phyloP scores from a whole-genome alignment of 2,888 invertebrate species.

The Ophion slaviceki region DNA sequence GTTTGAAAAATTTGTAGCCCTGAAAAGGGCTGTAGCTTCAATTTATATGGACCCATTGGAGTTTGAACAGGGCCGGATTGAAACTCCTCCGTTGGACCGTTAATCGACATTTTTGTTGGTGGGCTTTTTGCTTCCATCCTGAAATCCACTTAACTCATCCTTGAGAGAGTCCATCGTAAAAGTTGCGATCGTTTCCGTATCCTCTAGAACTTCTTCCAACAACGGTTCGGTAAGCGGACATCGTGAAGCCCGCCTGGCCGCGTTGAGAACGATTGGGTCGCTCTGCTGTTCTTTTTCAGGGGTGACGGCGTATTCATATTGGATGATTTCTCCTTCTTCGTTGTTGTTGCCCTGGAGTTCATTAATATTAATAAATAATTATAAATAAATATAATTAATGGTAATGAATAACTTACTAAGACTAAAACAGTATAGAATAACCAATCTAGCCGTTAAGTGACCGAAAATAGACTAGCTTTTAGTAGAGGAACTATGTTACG shows the following conservation, averaged over 20 bases:
- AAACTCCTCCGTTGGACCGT: no score
- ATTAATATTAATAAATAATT: neutral
- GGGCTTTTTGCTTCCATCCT: neutral
- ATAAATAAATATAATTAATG: neutral
- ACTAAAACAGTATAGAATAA: no score
- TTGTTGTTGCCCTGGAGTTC: neutral
- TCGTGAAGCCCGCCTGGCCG: neutral
- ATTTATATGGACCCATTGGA: no score
- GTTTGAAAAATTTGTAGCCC: constrained; percentile 1
- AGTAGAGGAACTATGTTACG: no score
- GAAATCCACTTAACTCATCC: constrained; percentile 1
- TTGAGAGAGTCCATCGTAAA: neutral
- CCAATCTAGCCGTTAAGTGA: no score
- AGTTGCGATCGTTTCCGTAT: neutral
- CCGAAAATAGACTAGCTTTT: no score
- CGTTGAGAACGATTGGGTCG: neutral
- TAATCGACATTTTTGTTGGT: no score
- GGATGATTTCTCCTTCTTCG: neutral
- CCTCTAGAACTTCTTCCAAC: neutral
- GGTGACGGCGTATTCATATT: neutral
- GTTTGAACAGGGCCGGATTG: no score
- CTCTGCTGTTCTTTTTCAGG: neutral
- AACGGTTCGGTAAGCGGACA: neutral
- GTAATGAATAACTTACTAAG: no score
- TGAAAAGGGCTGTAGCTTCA: constrained; percentile 4